A percentile compares a stretch with the other conserved stretches of the same genome.
These are phyloP conservation scores for Actenoides lindsayi DNA, from an alignment of 2,113 vertebrate genomes.

Conservation along the genomic window DNA sequence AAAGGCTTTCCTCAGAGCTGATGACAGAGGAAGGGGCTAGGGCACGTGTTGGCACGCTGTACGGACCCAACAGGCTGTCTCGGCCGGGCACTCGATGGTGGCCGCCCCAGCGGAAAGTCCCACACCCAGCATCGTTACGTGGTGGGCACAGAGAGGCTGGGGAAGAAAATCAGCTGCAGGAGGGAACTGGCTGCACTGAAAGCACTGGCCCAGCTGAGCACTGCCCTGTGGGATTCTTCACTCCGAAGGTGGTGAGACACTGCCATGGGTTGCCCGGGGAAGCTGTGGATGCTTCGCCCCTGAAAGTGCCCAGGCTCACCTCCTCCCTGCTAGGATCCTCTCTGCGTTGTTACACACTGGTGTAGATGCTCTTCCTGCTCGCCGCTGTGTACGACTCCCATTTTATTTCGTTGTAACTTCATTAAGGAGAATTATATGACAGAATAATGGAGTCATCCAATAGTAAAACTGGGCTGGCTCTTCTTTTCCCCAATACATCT, in stretches of 20 bases:
- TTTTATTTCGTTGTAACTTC: not conserved
- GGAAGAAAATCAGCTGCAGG: not conserved
- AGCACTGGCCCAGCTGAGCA: not conserved
- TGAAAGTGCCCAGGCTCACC: too few relatives aligned
- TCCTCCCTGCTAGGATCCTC: too few relatives aligned
- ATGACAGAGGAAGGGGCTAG: not conserved
- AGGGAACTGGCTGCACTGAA: not conserved
- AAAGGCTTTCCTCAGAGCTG: not conserved
- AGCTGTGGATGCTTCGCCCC: too few relatives aligned
- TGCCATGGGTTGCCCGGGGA: too few relatives aligned
- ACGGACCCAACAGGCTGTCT: rapidly evolving
- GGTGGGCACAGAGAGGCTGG: not conserved
- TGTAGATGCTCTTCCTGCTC: not conserved
- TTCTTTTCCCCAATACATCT: not conserved
- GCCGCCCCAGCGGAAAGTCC: not conserved
- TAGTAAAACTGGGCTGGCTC: not conserved
- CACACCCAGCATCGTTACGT: not conserved
- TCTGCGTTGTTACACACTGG: too few relatives aligned
- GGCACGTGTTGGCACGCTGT: rapidly evolving
- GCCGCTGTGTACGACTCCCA: not conserved
- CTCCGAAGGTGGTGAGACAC: too few relatives aligned
- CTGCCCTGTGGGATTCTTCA: too few relatives aligned
- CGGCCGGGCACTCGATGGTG: not conserved
- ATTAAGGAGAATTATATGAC: not conserved
- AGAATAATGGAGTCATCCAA: not conserved